phyloP scores from a whole-genome alignment of 2,797 vertebrate genomes.

The Melanotaenia trifasciata region DNA sequence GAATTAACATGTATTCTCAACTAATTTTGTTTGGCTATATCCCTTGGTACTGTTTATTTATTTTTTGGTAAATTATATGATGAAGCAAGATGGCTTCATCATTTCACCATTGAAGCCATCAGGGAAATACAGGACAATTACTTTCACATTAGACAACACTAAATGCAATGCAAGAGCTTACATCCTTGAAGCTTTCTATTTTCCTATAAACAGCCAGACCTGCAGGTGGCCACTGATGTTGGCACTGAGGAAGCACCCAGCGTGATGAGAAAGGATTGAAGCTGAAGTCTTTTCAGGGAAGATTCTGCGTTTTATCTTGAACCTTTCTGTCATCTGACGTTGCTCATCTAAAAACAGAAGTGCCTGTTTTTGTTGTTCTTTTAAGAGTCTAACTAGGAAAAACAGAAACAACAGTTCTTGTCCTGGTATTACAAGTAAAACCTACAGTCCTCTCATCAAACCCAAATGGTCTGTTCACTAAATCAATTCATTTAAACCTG shows the following conservation, averaged over 20 bases:
- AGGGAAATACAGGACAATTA: conserved; percentile 31
- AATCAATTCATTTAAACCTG: neutral
- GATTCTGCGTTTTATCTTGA: conserved; percentile 12
- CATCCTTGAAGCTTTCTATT: conserved; percentile 34
- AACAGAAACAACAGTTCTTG: neutral
- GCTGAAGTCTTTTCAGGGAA: conserved; percentile 4
- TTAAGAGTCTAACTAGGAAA: neutral
- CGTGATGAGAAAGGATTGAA: conserved; percentile 15
- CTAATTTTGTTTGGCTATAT: neutral
- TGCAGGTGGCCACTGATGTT: conserved; percentile 28
- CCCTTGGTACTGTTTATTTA: neutral
- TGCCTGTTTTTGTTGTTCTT: conserved; percentile 6
- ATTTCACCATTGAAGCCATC: conserved; percentile 3
- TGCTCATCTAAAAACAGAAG: neutral
- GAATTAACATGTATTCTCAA: neutral
- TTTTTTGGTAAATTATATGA: conserved; percentile 10
- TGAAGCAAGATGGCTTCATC: too few species aligned
- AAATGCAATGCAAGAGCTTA: conserved; percentile 9
- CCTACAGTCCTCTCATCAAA: neutral
- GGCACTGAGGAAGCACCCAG: conserved; percentile 1
- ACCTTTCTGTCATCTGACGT: neutral
- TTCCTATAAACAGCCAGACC: conserved; percentile 16
- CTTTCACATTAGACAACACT: conserved; percentile 29
- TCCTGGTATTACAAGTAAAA: neutral
- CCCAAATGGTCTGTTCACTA: neutral